Conservation (phyloP, 2,797 vertebrate genomes). For the Xiphorhynchus erythropygius region DNA sequence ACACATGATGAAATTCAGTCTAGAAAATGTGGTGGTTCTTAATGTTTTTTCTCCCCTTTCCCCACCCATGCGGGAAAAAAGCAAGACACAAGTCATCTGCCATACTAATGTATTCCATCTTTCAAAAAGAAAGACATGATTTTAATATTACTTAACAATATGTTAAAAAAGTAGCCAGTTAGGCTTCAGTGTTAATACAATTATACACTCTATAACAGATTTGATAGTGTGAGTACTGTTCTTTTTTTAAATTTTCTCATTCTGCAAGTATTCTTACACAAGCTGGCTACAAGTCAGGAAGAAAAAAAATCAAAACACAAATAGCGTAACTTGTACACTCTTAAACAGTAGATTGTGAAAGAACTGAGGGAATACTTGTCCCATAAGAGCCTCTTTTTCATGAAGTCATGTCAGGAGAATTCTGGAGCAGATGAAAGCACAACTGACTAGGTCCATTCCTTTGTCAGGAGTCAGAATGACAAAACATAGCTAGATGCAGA, state of each 20-base stretch:
- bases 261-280: constrained; percentile 95
- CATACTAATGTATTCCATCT: constrained; percentile 99
- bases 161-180: constrained; percentile 99
- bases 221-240: constrained; percentile 94
- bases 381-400: constrained; percentile 81
- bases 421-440: constrained; percentile 75
- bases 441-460: constrained; percentile 82
- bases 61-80: constrained; percentile 67
- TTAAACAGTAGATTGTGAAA: constrained; percentile 89
- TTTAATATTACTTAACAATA: constrained; percentile 99
- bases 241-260: constrained; percentile 78
- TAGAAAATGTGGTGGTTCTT: not conserved
- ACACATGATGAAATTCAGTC: not conserved
- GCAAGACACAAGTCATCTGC: constrained; percentile 81
- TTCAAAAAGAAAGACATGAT: constrained; percentile 99
- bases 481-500: constrained; percentile 81
- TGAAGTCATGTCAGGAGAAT: constrained; percentile 63
- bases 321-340: constrained; percentile 92
- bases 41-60: not conserved
- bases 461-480: constrained; percentile 82
- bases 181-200: constrained; percentile 99
- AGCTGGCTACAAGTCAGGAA: constrained; percentile 94
- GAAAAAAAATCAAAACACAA: constrained; percentile 83
- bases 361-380: constrained; percentile 82
- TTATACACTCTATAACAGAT: constrained; percentile 98